A percentile compares a stretch with the other conserved stretches of the same genome.
Conservation (phyloP, 2,797 vertebrate genomes). For the Euphonia xanthogaster region DNA sequence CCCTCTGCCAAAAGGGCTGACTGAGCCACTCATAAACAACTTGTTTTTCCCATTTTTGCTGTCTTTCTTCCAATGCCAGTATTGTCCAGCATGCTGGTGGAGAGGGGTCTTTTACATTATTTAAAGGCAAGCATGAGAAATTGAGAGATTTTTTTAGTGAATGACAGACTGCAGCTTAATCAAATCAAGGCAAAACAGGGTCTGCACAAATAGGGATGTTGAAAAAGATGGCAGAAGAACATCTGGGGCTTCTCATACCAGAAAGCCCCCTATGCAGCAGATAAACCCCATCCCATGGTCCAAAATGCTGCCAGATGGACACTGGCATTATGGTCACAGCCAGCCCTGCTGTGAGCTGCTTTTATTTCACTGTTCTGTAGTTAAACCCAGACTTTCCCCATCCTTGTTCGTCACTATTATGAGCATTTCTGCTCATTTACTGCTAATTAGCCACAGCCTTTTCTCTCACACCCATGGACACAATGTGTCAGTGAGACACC, state of each 20-base stretch:
- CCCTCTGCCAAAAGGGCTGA: background rate
- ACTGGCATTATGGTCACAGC: rapidly evolving
- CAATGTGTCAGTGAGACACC: background rate
- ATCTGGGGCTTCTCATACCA: background rate
- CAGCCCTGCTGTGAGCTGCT: background rate
- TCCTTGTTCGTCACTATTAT: background rate
- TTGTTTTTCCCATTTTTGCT: background rate
- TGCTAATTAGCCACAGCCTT: background rate
- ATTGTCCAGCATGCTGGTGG: background rate
- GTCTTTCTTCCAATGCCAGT: background rate
- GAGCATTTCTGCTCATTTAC: background rate
- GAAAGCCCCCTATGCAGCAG: background rate
- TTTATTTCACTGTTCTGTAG: background rate
- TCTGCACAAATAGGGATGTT: background rate
- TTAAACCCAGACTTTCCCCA: background rate
- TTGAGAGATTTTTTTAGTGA: background rate
- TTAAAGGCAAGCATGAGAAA: background rate
- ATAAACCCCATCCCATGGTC: background rate
- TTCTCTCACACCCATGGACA: background rate
- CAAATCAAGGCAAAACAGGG: background rate
- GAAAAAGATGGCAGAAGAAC: background rate
- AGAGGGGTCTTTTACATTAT: background rate
- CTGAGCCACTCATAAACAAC: background rate
- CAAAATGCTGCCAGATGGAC: rapidly evolving
- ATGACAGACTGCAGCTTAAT: background rate